Evolutionary conservation across 2,113 vertebrate genomes (phyloP).

Genomic region (Probosciger aterrimus): DNA sequence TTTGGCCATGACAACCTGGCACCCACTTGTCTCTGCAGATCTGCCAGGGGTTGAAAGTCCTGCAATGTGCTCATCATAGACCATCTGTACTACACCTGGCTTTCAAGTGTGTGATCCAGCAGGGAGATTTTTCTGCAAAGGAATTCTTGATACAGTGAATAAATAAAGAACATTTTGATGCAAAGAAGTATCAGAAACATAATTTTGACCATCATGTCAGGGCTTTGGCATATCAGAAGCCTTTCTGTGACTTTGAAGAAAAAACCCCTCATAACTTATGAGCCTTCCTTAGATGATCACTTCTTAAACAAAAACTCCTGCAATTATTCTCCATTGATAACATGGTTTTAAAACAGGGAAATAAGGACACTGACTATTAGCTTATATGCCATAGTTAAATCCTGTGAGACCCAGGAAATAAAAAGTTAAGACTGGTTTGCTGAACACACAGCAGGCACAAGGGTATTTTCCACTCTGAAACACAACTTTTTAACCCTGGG

Average conservation of each 20-base stretch:
- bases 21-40: not conserved
- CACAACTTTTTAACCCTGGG: not conserved
- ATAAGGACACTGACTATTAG: not conserved
- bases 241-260: not conserved
- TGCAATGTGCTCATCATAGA: not conserved
- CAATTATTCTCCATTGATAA: not conserved
- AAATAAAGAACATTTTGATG: not conserved
- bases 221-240: not conserved
- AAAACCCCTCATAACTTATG: not conserved
- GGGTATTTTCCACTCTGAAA: not conserved
- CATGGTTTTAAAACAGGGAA: not conserved
- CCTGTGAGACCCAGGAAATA: not conserved
- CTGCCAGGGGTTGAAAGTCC: not conserved
- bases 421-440: not conserved
- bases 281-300: not conserved
- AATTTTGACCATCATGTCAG: not conserved
- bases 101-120: not conserved
- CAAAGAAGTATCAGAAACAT: not conserved
- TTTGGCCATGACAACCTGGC: not conserved
- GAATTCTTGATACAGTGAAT: conserved; percentile 5
- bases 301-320: not conserved
- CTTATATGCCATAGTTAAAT: not conserved
- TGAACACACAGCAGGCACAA: not conserved
- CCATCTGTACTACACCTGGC: not conserved
- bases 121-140: not conserved